phyloP scores from a whole-genome alignment of 2,797 vertebrate genomes.

The Eidolon dupreanum region DNA sequence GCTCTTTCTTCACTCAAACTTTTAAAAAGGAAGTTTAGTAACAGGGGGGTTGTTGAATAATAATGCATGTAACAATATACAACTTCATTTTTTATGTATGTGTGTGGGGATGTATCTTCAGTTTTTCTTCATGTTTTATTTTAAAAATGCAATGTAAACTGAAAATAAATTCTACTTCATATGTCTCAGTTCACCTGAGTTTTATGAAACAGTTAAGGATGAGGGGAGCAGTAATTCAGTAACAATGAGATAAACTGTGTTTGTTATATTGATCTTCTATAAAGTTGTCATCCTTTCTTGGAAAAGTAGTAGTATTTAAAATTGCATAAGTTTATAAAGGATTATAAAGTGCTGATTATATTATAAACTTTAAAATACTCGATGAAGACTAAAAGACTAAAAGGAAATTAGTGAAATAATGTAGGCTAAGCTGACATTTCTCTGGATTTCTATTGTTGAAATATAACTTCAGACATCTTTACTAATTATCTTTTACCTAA shows the following conservation, averaged over 20 bases:
- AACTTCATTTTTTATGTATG: not conserved
- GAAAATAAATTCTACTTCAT: not conserved
- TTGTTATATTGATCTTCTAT: not conserved
- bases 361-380: not conserved
- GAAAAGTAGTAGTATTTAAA: not conserved
- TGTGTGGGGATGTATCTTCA: not conserved
- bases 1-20: not conserved
- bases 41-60: not conserved
- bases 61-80: not conserved
- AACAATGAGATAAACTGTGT: not conserved
- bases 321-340: not conserved
- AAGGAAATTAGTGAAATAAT: conserved; percentile 74
- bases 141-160: not conserved
- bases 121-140: conserved; percentile 61
- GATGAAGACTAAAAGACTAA: conserved; percentile 57
- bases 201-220: not conserved
- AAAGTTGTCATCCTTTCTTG: not conserved
- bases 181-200: not conserved
- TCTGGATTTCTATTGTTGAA: conserved; percentile 85
- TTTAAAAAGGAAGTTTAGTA: not conserved
- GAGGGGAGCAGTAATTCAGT: accelerated
- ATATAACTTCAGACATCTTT: conserved; percentile 84
- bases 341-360: conserved; percentile 50
- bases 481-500: conserved; percentile 84
- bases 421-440: conserved; percentile 80